Evolutionary conservation across 2,797 vertebrate species (phyloP).

Genomic region (Manis pentadactyla): DNA sequence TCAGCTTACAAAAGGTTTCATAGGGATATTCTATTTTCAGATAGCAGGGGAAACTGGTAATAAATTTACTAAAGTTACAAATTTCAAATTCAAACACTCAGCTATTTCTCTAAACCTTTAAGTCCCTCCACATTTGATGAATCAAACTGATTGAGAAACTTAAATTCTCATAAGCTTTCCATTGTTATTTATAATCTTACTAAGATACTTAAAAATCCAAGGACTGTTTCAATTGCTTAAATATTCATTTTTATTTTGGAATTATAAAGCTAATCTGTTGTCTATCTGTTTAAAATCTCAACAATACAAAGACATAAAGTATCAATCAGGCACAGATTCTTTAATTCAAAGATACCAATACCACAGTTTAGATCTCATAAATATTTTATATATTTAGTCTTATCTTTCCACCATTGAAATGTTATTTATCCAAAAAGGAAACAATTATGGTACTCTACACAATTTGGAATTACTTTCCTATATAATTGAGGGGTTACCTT

Average conservation of each 20-base stretch:
- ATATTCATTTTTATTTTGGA: neutral
- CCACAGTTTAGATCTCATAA: neutral
- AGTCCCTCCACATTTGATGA: neutral
- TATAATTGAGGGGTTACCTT: neutral
- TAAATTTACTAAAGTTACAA: neutral
- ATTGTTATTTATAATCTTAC: neutral
- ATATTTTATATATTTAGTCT: neutral
- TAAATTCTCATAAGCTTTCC: neutral
- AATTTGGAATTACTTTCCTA: neutral
- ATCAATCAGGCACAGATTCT: neutral
- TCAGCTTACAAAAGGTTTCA: neutral
- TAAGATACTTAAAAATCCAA: neutral
- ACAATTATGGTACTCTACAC: neutral
- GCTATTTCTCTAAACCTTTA: neutral
- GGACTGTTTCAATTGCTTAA: neutral
- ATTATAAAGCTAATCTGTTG: neutral
- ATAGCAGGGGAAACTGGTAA: neutral
- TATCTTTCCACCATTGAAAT: neutral
- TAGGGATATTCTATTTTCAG: neutral
- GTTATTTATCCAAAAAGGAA: neutral
- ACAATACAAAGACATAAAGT: neutral
- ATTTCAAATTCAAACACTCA: neutral
- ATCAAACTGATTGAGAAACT: neutral
- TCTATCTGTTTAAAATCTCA: constrained; percentile 1
- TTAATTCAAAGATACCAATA: neutral